Evolutionary conservation across 2,888 invertebrate species (phyloP), one percentile per base, ranked within the genome.

Genomic region (Blera fallax): DNA sequence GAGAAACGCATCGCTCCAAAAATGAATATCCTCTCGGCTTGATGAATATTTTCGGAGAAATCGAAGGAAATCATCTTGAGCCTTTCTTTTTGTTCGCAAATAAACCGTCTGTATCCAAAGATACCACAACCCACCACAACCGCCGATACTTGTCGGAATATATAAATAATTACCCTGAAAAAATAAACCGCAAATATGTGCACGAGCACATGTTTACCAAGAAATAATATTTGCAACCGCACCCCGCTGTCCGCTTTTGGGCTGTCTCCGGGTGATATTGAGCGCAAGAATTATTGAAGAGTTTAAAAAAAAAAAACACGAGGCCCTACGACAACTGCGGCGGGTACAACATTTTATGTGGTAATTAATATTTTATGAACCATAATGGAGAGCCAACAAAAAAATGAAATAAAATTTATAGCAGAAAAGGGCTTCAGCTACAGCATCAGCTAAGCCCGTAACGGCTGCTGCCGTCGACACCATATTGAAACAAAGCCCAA

Each of bases 331-430:
- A 32, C 64, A 48, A 58, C 58, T 76, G 56, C 50, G 72, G n/a
- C 56, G n/a, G 56, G 52, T 58, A 65, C 70, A 70, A 45, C 32
- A 70, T 76, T 76, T 79, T 60, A 60, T 79, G 52, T 65, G 69
- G 70, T 76, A 80, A 84, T 84, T 84, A 84, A 80, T 80, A 84
- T 84, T 78, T 84, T 84, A 84, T 84, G 74, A 65, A 48, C 67
- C 52, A 60, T 69, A 84, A 84, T 79, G 73, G 79, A 79, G 77
- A 60, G 67, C 0, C 34, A 50, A 52, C 11, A 60, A 52, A 62
- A 50, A 43, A 54, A 56, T 67, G 54, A 79, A 80, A 65, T 70
- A 50, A 73, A 80, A 70, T 84, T 70, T 84, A 84, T 58, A 58
- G 34, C 69, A 7, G n/a, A 24, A 74, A 73, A 69, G 54, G 34